Percentiles rank a stretch among this genome's conserved stretches.
Evolutionary conservation across 2,888 invertebrate genomes (phyloP).

Genomic region (Scaeva pyrastri): DNA sequence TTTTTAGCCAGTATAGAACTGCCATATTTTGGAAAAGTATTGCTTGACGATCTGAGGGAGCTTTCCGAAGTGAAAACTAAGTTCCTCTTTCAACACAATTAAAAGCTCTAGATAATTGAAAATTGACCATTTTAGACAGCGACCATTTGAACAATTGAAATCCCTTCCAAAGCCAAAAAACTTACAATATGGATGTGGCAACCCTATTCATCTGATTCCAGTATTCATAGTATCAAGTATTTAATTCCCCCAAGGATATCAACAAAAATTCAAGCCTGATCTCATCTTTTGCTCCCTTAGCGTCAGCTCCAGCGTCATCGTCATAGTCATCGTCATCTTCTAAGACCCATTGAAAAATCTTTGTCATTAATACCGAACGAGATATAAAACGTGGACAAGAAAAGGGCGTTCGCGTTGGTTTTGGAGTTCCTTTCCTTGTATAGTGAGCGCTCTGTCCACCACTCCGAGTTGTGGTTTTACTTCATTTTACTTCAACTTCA

Average conservation of each 20-base stretch:
- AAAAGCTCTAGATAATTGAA: too few species aligned
- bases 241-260: conserved; percentile 41
- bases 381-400: conserved; percentile 67
- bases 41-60: too few species aligned
- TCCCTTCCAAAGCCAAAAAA: not conserved
- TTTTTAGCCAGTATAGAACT: too few species aligned
- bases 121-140: too few species aligned
- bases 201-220: conserved; percentile 23
- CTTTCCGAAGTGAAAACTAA: too few species aligned
- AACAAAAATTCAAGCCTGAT: conserved; percentile 22
- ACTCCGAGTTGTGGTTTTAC: conserved; percentile 31
- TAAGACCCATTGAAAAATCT: conserved; percentile 58
- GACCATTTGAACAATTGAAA: too few species aligned
- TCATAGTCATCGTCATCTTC: conserved; percentile 43
- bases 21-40: too few species aligned
- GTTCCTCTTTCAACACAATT: too few species aligned
- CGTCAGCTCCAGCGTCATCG: conserved; percentile 57
- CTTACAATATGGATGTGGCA: not conserved
- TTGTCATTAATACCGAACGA: conserved; percentile 67
- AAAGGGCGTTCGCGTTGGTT: conserved; percentile 72
- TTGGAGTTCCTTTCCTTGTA: conserved; percentile 45
- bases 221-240: conserved; percentile 11
- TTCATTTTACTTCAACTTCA: conserved; percentile 6
- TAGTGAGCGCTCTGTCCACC: too few species aligned
- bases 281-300: conserved; percentile 50